phyloP scores from a whole-genome alignment of 2,113 vertebrate genomes.

The Gymnobelideus leadbeateri region DNA sequence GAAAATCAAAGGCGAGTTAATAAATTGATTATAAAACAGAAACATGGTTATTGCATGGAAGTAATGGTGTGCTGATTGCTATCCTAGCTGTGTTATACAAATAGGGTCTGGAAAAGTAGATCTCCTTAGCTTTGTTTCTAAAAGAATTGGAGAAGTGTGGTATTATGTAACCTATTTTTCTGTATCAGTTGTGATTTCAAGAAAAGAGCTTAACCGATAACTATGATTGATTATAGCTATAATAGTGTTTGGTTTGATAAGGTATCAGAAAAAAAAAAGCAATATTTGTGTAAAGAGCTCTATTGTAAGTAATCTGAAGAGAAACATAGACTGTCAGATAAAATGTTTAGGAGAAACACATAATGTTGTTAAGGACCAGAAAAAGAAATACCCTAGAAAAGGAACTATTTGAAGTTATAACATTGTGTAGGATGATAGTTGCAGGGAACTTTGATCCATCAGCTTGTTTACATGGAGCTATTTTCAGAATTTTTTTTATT shows the following conservation, averaged over 20 bases:
- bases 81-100: neutral
- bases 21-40: neutral
- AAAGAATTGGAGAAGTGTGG: neutral
- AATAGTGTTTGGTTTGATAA: neutral
- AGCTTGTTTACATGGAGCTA: neutral
- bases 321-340: neutral
- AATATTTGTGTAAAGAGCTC: neutral
- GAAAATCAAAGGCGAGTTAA: neutral
- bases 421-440: neutral
- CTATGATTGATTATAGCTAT: neutral
- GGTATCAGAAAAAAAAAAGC: neutral
- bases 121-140: neutral
- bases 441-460: neutral
- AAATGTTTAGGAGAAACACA: neutral
- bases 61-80: neutral
- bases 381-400: neutral
- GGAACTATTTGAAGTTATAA: neutral
- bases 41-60: neutral
- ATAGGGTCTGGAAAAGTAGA: neutral
- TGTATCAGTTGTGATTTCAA: neutral
- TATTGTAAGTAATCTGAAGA: neutral
- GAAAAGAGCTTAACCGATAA: neutral
- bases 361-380: neutral
- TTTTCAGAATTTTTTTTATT: neutral
- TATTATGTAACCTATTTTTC: neutral